Conservation (phyloP, 2,113 vertebrate species). For the Rostratula benghalensis region DNA sequence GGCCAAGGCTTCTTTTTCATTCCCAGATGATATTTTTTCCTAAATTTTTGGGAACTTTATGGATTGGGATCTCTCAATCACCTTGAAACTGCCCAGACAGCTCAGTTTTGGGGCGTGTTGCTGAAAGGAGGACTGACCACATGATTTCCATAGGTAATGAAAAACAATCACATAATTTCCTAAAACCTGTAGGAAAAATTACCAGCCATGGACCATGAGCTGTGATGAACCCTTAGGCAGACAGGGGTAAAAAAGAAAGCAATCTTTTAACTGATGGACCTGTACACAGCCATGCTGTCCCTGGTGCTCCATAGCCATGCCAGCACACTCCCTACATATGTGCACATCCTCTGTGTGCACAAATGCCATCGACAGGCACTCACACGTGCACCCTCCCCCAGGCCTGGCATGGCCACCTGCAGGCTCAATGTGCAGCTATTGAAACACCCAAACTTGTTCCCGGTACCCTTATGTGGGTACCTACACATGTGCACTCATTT, state of each 20-base stretch:
- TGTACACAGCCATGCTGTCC: neutral
- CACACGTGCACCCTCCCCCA: neutral
- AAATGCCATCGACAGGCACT: neutral
- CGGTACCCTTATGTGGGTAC: too few species aligned
- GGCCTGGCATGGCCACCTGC: neutral
- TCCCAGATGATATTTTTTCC: neutral
- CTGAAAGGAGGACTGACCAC: neutral
- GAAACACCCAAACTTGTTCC: neutral
- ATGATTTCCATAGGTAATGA: neutral
- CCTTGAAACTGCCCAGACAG: neutral
- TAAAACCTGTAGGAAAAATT: neutral
- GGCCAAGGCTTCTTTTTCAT: neutral
- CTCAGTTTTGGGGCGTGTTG: neutral
- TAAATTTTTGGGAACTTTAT: neutral
- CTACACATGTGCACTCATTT: neutral
- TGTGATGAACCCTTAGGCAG: neutral
- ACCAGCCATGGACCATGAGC: neutral
- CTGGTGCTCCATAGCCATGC: neutral
- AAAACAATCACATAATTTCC: neutral
- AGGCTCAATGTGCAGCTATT: neutral
- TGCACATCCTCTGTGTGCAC: rapidly evolving
- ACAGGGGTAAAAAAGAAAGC: neutral
- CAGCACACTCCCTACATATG: neutral
- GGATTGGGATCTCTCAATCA: neutral
- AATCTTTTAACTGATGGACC: neutral